Evolutionary conservation across 2,888 invertebrate genomes (phyloP).

Genomic region (Ophioninae sp.): DNA sequence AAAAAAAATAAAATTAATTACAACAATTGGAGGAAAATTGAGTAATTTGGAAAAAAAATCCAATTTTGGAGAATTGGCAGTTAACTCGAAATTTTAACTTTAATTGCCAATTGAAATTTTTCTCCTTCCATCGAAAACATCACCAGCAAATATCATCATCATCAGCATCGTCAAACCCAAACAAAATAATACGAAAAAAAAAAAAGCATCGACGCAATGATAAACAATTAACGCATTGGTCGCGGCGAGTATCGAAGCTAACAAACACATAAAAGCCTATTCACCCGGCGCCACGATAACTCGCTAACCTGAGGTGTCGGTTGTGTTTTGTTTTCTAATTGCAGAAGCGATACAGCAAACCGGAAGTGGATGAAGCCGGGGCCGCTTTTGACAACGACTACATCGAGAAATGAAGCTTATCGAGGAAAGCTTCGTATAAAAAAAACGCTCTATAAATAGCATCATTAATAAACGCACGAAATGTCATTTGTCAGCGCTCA

Average conservation of each 20-base stretch:
- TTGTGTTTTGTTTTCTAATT: constrained; percentile 77
- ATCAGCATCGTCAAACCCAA: too few relatives aligned
- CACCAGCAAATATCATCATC: neutral
- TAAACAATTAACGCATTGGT: constrained; percentile 53
- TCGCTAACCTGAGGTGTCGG: constrained; percentile 74
- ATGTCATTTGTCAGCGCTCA: constrained; percentile 25
- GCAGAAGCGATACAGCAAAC: constrained; percentile 82
- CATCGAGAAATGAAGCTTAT: constrained; percentile 73
- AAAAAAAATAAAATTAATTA: neutral
- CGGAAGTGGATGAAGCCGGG: constrained; percentile 67
- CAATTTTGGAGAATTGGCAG: too few relatives aligned
- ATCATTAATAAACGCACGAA: constrained; percentile 22
- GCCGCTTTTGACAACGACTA: constrained; percentile 72
- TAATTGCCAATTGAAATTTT: too few relatives aligned
- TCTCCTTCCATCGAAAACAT: neutral
- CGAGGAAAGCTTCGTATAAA: constrained; percentile 33
- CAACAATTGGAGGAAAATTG: neutral
- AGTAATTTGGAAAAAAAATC: too few relatives aligned
- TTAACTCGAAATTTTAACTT: too few relatives aligned
- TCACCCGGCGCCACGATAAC: constrained; percentile 28
- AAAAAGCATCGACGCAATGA: neutral
- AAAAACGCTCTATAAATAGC: constrained; percentile 41
- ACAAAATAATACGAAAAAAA: neutral
- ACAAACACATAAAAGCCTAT: constrained; percentile 6
- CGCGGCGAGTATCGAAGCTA: constrained; percentile 14